phyloP scores from a whole-genome alignment of 37 sponge, comb jelly and placozoan genomes.

The Hexactinellida sp. region DNA sequence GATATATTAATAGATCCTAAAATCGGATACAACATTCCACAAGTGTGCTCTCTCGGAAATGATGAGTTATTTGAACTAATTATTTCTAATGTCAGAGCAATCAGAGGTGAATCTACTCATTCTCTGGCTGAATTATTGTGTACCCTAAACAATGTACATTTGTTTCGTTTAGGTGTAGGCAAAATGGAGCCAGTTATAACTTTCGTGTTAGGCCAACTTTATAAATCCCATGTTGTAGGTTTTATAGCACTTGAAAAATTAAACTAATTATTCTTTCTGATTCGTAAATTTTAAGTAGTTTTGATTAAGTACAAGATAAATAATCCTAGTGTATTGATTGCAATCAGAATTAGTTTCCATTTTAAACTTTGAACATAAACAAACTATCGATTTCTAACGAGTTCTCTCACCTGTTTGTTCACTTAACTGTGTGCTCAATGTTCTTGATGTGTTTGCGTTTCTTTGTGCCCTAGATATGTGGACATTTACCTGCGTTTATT shows the following conservation, averaged over 20 bases:
- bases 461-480: too few relatives aligned
- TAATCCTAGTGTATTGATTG: too few relatives aligned
- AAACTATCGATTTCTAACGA: too few relatives aligned
- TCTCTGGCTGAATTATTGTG: not conserved
- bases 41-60: not conserved
- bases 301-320: too few relatives aligned
- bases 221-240: not conserved
- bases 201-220: not conserved
- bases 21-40: not conserved
- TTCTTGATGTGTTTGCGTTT: too few relatives aligned
- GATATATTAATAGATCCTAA: not conserved
- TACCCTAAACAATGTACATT: not conserved
- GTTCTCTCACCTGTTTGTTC: too few relatives aligned
- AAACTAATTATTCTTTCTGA: too few relatives aligned
- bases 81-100: not conserved
- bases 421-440: too few relatives aligned
- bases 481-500: too few relatives aligned
- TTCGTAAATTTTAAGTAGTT: too few relatives aligned
- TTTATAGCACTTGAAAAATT: not conserved
- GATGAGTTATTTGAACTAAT: not conserved
- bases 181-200: not conserved
- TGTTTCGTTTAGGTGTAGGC: not conserved
- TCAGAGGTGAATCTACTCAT: not conserved
- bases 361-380: too few relatives aligned
- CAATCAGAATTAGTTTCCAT: too few relatives aligned